Evolutionary conservation across 2,797 vertebrate species (phyloP).

Genomic region (Rhinophrynus dorsalis): DNA sequence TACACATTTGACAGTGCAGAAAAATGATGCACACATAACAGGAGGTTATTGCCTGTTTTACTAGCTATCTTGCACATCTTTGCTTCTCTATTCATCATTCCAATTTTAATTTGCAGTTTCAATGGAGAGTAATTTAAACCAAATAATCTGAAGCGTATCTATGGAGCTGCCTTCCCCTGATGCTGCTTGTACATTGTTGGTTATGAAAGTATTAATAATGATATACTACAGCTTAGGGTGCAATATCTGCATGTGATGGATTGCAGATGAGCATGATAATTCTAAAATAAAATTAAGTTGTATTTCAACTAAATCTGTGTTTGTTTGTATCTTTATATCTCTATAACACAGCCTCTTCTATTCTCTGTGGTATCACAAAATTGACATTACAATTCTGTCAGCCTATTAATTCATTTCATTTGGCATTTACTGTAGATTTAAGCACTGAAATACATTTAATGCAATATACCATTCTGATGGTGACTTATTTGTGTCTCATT

Average conservation of each 20-base stretch:
- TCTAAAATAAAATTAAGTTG: conserved; percentile 46
- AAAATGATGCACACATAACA: conserved; percentile 25
- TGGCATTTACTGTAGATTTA: conserved; percentile 47
- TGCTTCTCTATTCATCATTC: conserved; percentile 40
- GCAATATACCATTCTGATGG: background rate
- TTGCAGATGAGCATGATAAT: conserved; percentile 52
- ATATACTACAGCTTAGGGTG: conserved; percentile 45
- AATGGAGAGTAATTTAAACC: conserved; percentile 40
- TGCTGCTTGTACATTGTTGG: conserved; percentile 7
- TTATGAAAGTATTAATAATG: conserved; percentile 40
- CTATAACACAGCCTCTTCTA: conserved; percentile 31
- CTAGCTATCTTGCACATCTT: conserved; percentile 34
- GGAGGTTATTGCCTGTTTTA: conserved; percentile 30
- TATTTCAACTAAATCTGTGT: conserved; percentile 50
- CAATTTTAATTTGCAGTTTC: conserved; percentile 27
- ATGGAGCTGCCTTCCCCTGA: background rate
- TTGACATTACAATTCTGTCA: conserved; percentile 37
- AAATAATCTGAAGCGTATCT: conserved; percentile 2
- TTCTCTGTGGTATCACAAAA: conserved; percentile 42
- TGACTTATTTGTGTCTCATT: background rate
- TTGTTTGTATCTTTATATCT: conserved; percentile 38
- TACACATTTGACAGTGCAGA: background rate
- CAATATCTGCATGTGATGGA: conserved; percentile 52
- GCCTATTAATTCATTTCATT: conserved; percentile 46
- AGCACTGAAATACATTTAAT: conserved; percentile 9